phyloP scores from a whole-genome alignment of 2,113 vertebrate genomes.

The Tympanuchus pallidicinctus region DNA sequence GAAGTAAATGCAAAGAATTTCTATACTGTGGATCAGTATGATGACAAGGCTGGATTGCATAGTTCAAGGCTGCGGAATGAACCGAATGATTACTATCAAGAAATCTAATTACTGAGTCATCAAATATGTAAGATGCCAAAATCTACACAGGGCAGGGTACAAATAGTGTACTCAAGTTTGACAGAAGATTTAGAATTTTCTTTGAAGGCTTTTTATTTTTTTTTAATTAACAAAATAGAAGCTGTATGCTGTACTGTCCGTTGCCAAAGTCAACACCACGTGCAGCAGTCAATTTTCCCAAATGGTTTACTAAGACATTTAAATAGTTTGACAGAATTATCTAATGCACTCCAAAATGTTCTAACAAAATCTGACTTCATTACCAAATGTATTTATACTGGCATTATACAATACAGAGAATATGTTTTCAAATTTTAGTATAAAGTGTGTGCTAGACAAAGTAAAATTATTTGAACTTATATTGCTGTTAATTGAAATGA shows the following conservation, averaged over 20 bases:
- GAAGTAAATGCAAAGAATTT: conserved; percentile 51
- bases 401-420: conserved; percentile 70
- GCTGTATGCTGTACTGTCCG: conserved; percentile 71
- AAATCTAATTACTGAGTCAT: conserved; percentile 54
- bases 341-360: conserved; percentile 90
- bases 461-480: conserved; percentile 59
- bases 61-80: conserved; percentile 68
- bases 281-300: conserved; percentile 87
- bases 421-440: conserved; percentile 43
- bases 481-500: conserved; percentile 68
- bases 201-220: conserved; percentile 78
- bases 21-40: conserved; percentile 30
- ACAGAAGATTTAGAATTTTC: conserved; percentile 82
- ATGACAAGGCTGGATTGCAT: conserved; percentile 71
- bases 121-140: conserved; percentile 61
- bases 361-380: conserved; percentile 94
- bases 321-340: conserved; percentile 98
- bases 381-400: conserved; percentile 95
- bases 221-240: conserved; percentile 69
- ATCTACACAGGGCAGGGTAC: conserved; percentile 71
- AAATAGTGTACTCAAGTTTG: conserved; percentile 82
- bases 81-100: conserved; percentile 69
- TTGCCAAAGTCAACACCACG: conserved; percentile 94
- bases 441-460: conserved; percentile 45
- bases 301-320: conserved; percentile 89